Percentiles rank a stretch among this genome's conserved stretches.
These are phyloP conservation scores for Platysteira castanea DNA, from an alignment of 2,113 vertebrate genomes.

Conservation along the genomic window DNA sequence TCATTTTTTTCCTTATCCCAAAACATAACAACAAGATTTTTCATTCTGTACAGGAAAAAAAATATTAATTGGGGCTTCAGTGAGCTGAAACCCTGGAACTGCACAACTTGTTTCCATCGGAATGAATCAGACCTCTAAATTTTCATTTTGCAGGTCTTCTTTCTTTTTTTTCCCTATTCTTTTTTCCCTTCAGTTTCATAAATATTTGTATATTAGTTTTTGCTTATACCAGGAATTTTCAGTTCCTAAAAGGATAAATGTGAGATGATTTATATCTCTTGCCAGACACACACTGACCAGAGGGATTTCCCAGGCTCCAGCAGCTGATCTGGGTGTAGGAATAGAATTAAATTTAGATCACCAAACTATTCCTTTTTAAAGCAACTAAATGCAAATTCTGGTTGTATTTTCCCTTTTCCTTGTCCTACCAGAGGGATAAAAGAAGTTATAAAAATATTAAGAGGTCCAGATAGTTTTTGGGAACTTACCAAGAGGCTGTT, in stretches of 20 bases:
- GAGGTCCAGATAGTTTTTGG: not conserved
- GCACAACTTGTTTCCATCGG: not conserved
- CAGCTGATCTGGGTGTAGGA: not conserved
- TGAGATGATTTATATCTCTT: not conserved
- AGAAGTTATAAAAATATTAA: not conserved
- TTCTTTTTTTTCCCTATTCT: not conserved
- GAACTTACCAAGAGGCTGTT: not conserved
- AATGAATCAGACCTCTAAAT: not conserved
- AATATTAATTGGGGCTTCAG: not conserved
- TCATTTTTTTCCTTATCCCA: not conserved
- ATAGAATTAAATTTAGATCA: not conserved
- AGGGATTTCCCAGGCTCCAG: not conserved
- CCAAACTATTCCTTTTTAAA: not conserved
- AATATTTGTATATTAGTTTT: not conserved
- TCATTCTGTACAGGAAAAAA: not conserved
- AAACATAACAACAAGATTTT: not conserved
- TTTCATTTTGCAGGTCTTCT: not conserved
- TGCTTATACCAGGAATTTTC: not conserved
- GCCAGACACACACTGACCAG: not conserved
- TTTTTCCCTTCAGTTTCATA: not conserved
- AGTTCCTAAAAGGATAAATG: not conserved
- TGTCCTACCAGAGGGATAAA: not conserved
- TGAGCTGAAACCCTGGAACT: not conserved
- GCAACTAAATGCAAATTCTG: not conserved
- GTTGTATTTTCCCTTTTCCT: rapidly evolving